Evolutionary conservation across 2,797 vertebrate species (phyloP).

Genomic region (Champsocephalus esox): DNA sequence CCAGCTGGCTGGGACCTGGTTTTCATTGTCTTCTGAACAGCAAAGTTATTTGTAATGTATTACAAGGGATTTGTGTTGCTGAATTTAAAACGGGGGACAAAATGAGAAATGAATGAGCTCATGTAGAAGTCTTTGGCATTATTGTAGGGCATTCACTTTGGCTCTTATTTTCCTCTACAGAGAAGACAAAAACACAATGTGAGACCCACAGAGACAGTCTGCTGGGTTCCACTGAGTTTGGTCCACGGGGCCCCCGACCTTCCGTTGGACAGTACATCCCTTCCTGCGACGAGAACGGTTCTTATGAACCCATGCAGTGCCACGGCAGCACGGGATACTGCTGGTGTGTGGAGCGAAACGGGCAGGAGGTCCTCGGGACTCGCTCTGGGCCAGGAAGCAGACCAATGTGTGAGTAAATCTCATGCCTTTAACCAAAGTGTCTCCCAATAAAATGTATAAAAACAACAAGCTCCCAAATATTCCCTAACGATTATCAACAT

Average conservation of each 20-base stretch:
- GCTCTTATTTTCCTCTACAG: conserved; percentile 61
- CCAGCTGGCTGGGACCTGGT: conserved; percentile 70
- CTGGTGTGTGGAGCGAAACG: conserved; percentile 93
- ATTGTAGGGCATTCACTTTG: background rate
- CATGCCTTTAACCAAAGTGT: background rate
- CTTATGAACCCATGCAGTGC: conserved; percentile 91
- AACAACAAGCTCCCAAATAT: too few species aligned
- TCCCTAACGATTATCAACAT: too few species aligned
- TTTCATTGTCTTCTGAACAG: conserved; percentile 46
- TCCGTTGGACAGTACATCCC: conserved; percentile 85
- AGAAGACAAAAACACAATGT: conserved; percentile 87
- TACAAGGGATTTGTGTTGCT: conserved; percentile 14
- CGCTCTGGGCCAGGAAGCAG: conserved; percentile 82
- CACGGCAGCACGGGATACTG: conserved; percentile 88
- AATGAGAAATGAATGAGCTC: conserved; percentile 12
- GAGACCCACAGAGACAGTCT: conserved; percentile 87
- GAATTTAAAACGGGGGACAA: conserved; percentile 29
- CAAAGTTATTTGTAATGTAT: conserved; percentile 45
- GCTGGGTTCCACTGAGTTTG: conserved; percentile 52
- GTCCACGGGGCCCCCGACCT: conserved; percentile 76
- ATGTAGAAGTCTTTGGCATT: background rate
- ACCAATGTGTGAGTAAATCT: conserved; percentile 91
- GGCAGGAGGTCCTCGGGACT: conserved; percentile 90
- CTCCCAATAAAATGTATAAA: too few species aligned
- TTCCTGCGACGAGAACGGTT: conserved; percentile 88